Percentiles rank a stretch among this genome's conserved stretches.
These are phyloP conservation scores for Philaethria dido DNA, from an alignment of 2,888 invertebrate genomes.

Conservation along the genomic window DNA sequence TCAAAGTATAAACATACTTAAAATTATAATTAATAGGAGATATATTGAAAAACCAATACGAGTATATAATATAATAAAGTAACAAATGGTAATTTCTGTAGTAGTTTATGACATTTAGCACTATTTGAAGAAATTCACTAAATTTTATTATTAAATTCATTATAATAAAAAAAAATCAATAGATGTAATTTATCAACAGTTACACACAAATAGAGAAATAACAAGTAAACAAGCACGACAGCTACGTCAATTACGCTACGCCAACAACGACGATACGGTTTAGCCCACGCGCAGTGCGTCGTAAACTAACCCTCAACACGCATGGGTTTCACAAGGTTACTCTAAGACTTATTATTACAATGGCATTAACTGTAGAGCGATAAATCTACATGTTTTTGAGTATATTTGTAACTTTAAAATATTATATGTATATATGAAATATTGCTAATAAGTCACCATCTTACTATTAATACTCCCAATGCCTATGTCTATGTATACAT, in stretches of 20 bases:
- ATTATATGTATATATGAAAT: not conserved
- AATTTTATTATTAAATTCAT: not conserved
- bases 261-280: conserved; percentile 36
- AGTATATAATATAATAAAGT: no score
- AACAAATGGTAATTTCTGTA: not conserved
- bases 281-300: conserved; percentile 58
- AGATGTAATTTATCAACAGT: not conserved
- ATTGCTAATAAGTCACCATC: not conserved
- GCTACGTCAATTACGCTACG: conserved; percentile 56
- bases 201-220: conserved; percentile 32
- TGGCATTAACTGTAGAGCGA: conserved; percentile 17
- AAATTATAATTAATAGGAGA: not conserved
- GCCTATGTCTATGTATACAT: no score
- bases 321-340: conserved; percentile 34
- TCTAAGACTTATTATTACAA: conserved; percentile 20
- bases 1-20: conserved; percentile 26
- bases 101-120: not conserved
- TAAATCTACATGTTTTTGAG: conserved; percentile 7
- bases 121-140: not conserved
- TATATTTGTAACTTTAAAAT: conserved; percentile 4
- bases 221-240: conserved; percentile 74
- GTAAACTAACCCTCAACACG: conserved; percentile 47
- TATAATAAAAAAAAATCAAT: not conserved
- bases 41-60: not conserved
- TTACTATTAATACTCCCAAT: not conserved